Evolutionary conservation across 2,888 invertebrate genomes (phyloP), one percentile per base, ranked within the genome.

Genomic region (Xestia sexstrigata): DNA sequence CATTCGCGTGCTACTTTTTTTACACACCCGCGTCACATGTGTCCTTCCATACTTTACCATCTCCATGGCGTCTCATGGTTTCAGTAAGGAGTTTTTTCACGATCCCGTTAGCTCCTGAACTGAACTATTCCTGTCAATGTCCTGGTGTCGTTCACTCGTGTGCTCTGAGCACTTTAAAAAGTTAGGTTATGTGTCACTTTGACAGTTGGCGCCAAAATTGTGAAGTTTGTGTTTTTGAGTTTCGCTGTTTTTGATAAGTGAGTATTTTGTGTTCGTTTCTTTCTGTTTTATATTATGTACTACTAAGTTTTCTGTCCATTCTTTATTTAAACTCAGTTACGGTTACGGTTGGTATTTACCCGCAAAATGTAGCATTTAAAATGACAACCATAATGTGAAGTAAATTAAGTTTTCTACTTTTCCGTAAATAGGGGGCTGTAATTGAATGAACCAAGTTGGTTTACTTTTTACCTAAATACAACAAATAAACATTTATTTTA

Each of bases 91-190:
- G 91, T 92, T 93, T 89, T 93, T 93, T 92, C 90, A 90, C 90
- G 90, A 92, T 93, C 93, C 94, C 91, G 92, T 90, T 90, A 89
- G 89, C 91, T 92, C 91, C 93, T 90, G 91, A 92, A 91, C 93
- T 90, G 91, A 92, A 91, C 93, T 95, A 96, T 94, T 96, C 93
- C 94, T 90, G 91, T 89, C 89, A 88, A 87, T 87, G 90, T 88
- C 91, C 88, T 90, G 90, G 90, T 89, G 88, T 88, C 82, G 93
- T 90, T 87, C 88, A 90, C 95, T 93, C 91, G 95, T 92, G 92
- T 90, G 81, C 85, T 35, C 85, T 83, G 80, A 84, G 88, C 89
- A 88, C 84, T 85, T 26, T 71, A 87, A 89, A 89, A 86, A 84
- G 85, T 88, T 89, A 91, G 87, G 92, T 93, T 90, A 93, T 89